These are phyloP conservation scores for Lophotis ruficrista DNA, from an alignment of 2,113 vertebrate genomes.

Conservation along the genomic window DNA sequence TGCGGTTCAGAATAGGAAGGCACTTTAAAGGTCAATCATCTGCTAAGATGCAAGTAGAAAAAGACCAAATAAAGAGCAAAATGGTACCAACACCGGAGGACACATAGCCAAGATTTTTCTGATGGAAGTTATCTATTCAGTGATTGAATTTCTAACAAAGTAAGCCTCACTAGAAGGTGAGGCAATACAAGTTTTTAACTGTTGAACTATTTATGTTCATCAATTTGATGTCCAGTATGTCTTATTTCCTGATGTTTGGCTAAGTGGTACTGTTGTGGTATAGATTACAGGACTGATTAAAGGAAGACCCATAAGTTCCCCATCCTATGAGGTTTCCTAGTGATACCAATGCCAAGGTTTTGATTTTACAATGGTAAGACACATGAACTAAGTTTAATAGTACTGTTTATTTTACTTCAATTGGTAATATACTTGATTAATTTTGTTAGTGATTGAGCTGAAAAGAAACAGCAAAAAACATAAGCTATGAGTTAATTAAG, in stretches of 20 bases:
- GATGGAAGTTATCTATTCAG: neutral
- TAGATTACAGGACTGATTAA: neutral
- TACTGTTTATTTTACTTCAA: neutral
- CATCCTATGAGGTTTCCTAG: neutral
- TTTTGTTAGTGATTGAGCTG: neutral
- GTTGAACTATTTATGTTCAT: neutral
- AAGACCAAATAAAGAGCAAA: neutral
- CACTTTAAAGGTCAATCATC: neutral
- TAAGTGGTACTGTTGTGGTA: neutral
- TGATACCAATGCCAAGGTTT: neutral
- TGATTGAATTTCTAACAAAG: neutral
- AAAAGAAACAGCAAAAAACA: neutral
- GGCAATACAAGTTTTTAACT: neutral
- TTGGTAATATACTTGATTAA: neutral
- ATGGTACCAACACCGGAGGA: neutral
- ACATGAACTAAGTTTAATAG: neutral
- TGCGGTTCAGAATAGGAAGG: neutral
- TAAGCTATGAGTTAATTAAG: neutral
- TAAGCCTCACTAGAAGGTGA: neutral
- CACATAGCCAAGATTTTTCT: neutral
- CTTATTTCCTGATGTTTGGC: neutral
- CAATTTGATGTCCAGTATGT: neutral
- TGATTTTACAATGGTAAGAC: neutral
- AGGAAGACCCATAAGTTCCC: rapidly evolving
- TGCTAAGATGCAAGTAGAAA: neutral